A percentile compares a stretch with the other conserved stretches of the same genome.
Conservation (phyloP, 2,888 invertebrate genomes). For the Hydroisotoma schaefferi region DNA sequence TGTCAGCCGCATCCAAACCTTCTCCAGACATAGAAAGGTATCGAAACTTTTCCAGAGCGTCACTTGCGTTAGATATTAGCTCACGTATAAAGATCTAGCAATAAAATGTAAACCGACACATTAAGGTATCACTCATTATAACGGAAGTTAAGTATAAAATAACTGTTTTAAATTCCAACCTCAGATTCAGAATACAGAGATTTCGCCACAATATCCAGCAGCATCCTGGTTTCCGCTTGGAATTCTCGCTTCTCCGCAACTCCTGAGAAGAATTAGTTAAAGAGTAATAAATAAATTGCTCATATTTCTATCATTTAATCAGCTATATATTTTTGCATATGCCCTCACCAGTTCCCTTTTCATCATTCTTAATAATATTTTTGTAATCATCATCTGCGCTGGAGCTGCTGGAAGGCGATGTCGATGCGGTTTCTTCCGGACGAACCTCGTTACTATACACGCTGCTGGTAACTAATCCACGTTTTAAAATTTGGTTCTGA, state of each 20-base stretch:
- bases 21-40: slow-evolving; percentile 34
- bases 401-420: not conserved
- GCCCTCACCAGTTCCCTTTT: slow-evolving; percentile 58
- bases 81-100: slow-evolving; percentile 92
- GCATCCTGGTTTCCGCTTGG: slow-evolving; percentile 92
- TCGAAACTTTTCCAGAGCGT: slow-evolving; percentile 97
- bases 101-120: not conserved
- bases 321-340: not conserved
- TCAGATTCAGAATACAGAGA: slow-evolving; percentile 97
- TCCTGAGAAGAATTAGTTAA: slow-evolving; percentile 51
- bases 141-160: not conserved
- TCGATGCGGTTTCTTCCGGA: not conserved
- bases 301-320: not conserved
- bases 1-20: slow-evolving; percentile 59
- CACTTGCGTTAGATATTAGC: slow-evolving; percentile 97
- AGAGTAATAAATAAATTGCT: not conserved
- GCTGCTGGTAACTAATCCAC: too few species aligned
- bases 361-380: slow-evolving; percentile 61
- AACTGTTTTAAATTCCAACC: slow-evolving; percentile 54
- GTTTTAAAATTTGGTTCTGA: too few species aligned
- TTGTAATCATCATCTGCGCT: slow-evolving; percentile 55
- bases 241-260: slow-evolving; percentile 76
- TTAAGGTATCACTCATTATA: not conserved
- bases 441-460: not conserved
- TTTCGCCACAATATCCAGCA: slow-evolving; percentile 93